A percentile compares a stretch with the other conserved stretches of the same genome.
These are phyloP conservation scores for Cyclophora punctaria DNA, from an alignment of 2,888 invertebrate genomes.

Conservation along the genomic window DNA sequence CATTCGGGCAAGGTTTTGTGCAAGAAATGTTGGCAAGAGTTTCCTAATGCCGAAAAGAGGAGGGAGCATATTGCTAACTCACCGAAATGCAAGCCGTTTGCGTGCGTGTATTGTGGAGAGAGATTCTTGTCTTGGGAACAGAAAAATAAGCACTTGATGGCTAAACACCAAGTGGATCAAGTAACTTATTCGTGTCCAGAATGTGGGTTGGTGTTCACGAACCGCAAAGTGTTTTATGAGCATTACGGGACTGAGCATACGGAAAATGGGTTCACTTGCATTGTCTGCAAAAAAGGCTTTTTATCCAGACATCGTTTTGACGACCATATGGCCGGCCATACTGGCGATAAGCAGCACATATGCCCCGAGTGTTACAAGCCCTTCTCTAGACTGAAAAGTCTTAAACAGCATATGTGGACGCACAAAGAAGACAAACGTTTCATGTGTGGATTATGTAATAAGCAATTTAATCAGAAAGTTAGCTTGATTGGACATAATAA, in stretches of 20 bases:
- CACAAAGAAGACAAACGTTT: slow-evolving; percentile 55
- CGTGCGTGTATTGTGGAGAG: slow-evolving; percentile 48
- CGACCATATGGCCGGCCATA: slow-evolving; percentile 64
- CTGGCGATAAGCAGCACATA: slow-evolving; percentile 57
- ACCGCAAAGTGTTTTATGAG: slow-evolving; percentile 43
- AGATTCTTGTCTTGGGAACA: slow-evolving; percentile 55
- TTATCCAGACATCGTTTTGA: slow-evolving; percentile 36
- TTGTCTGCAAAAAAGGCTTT: slow-evolving; percentile 49
- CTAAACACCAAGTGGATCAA: slow-evolving; percentile 36
- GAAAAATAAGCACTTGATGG: slow-evolving; percentile 46
- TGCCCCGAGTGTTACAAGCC: slow-evolving; percentile 65
- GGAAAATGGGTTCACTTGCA: slow-evolving; percentile 41
- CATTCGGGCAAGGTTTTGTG: slow-evolving; percentile 47
- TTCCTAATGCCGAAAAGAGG: slow-evolving; percentile 37
- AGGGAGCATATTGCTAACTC: slow-evolving; percentile 35
- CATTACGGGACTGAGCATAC: slow-evolving; percentile 51
- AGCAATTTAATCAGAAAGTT: slow-evolving; percentile 57
- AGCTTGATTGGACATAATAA: slow-evolving; percentile 53
- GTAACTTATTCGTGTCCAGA: slow-evolving; percentile 47
- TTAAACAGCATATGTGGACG: slow-evolving; percentile 60
- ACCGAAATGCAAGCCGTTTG: slow-evolving; percentile 46
- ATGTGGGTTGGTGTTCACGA: slow-evolving; percentile 36
- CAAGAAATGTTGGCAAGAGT: slow-evolving; percentile 54
- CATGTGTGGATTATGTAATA: slow-evolving; percentile 44
- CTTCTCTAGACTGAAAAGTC: slow-evolving; percentile 63